These are phyloP conservation scores for Eubasilissa regina DNA, from an alignment of 1,140 invertebrate species.

Conservation along the genomic window DNA sequence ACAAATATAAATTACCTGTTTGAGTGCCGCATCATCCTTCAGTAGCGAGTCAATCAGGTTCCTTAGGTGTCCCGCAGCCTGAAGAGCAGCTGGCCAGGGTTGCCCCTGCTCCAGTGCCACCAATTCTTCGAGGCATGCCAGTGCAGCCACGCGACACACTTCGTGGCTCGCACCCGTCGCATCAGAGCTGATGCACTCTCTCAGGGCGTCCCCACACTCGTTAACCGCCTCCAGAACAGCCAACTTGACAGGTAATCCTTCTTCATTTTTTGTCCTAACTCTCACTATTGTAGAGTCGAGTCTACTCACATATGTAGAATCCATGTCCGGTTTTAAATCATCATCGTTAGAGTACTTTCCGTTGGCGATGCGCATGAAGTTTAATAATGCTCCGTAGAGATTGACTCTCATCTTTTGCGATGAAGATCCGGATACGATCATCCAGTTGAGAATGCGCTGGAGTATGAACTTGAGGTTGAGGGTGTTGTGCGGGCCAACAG, in stretches of 20 bases:
- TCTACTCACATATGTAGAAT: slow-evolving; percentile 72
- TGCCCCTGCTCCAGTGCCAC: slow-evolving; percentile 83
- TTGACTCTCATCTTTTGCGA: slow-evolving; percentile 89
- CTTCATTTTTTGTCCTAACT: slow-evolving; percentile 62
- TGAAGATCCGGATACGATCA: slow-evolving; percentile 78
- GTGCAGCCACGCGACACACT: slow-evolving; percentile 89
- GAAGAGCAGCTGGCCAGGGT: slow-evolving; percentile 83
- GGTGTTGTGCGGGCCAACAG: slow-evolving; percentile 66
- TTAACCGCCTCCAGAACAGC: slow-evolving; percentile 65
- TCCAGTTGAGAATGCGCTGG: slow-evolving; percentile 81
- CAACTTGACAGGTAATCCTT: slow-evolving; percentile 61
- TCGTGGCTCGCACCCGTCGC: slow-evolving; percentile 90
- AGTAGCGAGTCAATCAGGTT: slow-evolving; percentile 86
- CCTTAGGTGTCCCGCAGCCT: slow-evolving; percentile 86
- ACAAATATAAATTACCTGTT: slow-evolving; percentile 64
- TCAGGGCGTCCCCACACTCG: slow-evolving; percentile 85
- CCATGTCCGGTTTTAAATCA: slow-evolving; percentile 62
- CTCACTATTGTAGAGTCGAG: slow-evolving; percentile 73
- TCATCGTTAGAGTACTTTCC: slow-evolving; percentile 63
- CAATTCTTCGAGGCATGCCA: slow-evolving; percentile 86
- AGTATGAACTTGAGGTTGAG: slow-evolving; percentile 81
- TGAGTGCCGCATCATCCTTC: slow-evolving; percentile 82
- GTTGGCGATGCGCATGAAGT: slow-evolving; percentile 77
- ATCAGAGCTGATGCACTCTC: slow-evolving; percentile 88
- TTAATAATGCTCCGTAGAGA: slow-evolving; percentile 84